A percentile compares a stretch with the other conserved stretches of the same genome.
Conservation (phyloP, 2,888 invertebrate genomes). For the Sarcophaga variegata region DNA sequence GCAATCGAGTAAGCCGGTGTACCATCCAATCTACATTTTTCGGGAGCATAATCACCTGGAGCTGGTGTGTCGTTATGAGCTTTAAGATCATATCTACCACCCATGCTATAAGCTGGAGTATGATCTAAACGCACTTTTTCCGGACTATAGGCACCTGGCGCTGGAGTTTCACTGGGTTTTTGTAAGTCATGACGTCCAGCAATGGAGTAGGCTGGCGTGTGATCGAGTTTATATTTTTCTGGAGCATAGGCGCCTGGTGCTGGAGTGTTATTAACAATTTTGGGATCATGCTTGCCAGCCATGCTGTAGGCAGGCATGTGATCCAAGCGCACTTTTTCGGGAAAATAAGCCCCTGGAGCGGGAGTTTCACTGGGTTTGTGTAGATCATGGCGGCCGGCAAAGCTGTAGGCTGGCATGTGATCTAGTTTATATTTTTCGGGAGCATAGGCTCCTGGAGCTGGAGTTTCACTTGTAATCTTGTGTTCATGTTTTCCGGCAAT, state of each 20-base stretch:
- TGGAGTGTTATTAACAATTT: conserved; percentile 55
- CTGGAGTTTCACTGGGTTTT: conserved; percentile 82
- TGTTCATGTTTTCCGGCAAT: conserved; percentile 84
- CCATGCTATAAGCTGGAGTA: conserved; percentile 85
- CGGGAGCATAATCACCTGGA: conserved; percentile 85
- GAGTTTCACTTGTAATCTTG: conserved; percentile 79
- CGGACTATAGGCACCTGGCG: conserved; percentile 85
- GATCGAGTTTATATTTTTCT: conserved; percentile 80
- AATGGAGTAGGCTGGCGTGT: conserved; percentile 82
- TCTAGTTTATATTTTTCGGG: conserved; percentile 85
- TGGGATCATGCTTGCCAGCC: conserved; percentile 83
- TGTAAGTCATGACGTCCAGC: conserved; percentile 82
- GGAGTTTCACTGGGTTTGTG: conserved; percentile 84
- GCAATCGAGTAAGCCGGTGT: conserved; percentile 83
- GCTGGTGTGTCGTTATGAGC: conserved; percentile 86
- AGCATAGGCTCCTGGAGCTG: conserved; percentile 84
- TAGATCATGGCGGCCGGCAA: conserved; percentile 86
- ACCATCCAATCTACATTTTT: conserved; percentile 82
- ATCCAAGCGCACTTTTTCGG: conserved; percentile 83
- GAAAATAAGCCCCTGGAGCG: conserved; percentile 85
- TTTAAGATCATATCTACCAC: conserved; percentile 85
- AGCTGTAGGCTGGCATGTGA: conserved; percentile 83
- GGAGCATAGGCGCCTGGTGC: too few species aligned
- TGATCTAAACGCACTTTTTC: conserved; percentile 85
- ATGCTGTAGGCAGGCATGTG: conserved; percentile 83